A percentile compares a stretch with the other conserved stretches of the same genome.
Evolutionary conservation across 2,888 invertebrate genomes (phyloP).

Genomic region (Noctua fimbriata): DNA sequence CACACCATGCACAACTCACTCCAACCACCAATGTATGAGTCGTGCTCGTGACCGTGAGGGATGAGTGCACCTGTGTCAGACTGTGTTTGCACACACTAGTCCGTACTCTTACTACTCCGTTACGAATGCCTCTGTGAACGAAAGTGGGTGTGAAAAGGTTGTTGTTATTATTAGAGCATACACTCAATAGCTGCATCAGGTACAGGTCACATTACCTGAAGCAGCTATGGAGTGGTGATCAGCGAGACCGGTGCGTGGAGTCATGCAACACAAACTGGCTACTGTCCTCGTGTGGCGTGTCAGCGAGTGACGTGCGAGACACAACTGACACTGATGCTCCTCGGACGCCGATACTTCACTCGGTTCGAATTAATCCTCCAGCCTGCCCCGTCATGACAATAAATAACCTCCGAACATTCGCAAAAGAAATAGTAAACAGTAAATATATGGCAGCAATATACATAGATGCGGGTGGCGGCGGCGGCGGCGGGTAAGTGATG

Average conservation of each 20-base stretch:
- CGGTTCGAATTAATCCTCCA: slow-evolving; percentile 56
- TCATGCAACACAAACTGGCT: background rate
- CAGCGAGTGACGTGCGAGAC: background rate
- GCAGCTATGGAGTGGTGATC: background rate
- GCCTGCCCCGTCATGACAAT: slow-evolving; percentile 44
- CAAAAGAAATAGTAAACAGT: slow-evolving; percentile 62
- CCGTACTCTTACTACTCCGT: too few species aligned
- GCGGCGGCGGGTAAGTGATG: slow-evolving; percentile 40
- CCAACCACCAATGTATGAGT: too few species aligned
- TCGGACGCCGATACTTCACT: slow-evolving; percentile 50
- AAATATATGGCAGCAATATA: slow-evolving; percentile 48
- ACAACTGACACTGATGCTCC: background rate
- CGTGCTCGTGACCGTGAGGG: too few species aligned
- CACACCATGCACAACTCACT: too few species aligned
- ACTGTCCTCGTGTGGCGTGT: too few species aligned
- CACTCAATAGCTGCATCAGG: too few species aligned
- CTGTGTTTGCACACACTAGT: too few species aligned
- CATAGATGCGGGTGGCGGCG: slow-evolving; percentile 28
- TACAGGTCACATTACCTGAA: too few species aligned
- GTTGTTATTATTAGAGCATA: too few species aligned
- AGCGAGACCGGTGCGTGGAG: background rate
- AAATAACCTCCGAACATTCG: slow-evolving; percentile 64
- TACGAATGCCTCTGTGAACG: too few species aligned
- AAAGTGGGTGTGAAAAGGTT: too few species aligned
- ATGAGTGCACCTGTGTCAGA: too few species aligned